Evolutionary conservation across 2,113 vertebrate species (phyloP).

Genomic region (Chloebia gouldiae): DNA sequence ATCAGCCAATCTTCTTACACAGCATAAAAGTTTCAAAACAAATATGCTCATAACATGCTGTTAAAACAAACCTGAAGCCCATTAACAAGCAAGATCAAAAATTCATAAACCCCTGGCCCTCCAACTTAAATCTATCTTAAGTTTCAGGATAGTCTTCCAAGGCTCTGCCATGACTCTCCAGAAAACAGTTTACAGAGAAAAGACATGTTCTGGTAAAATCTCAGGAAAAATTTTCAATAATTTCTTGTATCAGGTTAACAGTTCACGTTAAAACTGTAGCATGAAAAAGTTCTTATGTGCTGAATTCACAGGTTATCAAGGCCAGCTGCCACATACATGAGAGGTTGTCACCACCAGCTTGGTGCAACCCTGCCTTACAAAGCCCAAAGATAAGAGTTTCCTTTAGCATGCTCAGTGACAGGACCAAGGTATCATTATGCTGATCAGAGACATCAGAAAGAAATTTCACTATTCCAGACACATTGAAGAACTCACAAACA

Average conservation of each 20-base stretch:
- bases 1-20: background rate
- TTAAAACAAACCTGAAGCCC: background rate
- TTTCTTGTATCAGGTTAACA: background rate
- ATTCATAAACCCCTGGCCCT: background rate
- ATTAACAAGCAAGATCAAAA: background rate
- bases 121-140: background rate
- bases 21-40: background rate
- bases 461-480: background rate
- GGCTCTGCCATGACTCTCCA: background rate
- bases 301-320: background rate
- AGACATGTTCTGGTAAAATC: background rate
- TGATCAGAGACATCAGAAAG: background rate
- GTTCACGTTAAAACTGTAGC: background rate
- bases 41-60: background rate
- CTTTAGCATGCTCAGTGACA: background rate
- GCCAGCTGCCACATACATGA: background rate
- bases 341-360: background rate
- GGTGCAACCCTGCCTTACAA: background rate
- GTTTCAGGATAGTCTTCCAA: background rate
- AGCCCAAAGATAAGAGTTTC: background rate
- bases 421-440: fast-evolving
- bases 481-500: background rate
- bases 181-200: background rate
- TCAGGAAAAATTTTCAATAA: background rate
- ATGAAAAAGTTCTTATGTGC: background rate